A percentile compares a stretch with the other conserved stretches of the same genome.
Evolutionary conservation across 2,797 vertebrate genomes (phyloP).

Genomic region (Acanthiza pusilla): DNA sequence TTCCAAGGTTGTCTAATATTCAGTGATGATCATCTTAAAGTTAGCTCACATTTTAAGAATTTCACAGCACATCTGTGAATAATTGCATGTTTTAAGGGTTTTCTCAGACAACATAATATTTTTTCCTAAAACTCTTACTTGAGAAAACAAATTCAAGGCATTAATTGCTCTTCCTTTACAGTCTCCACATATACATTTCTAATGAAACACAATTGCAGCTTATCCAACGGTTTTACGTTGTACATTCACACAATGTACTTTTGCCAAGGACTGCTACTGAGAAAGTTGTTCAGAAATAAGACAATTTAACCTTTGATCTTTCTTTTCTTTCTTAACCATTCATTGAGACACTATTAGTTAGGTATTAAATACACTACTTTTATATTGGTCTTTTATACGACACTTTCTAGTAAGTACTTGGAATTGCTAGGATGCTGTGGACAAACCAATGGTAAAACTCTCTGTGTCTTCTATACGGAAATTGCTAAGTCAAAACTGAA

Average conservation of each 20-base stretch:
- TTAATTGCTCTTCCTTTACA: neutral
- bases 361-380: neutral
- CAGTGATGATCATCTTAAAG: neutral
- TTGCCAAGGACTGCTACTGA: neutral
- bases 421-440: neutral
- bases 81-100: neutral
- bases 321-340: neutral
- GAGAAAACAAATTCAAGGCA: neutral
- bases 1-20: slow-evolving; percentile 31
- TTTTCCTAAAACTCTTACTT: neutral
- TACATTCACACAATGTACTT: accelerated
- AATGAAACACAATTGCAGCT: neutral
- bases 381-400: neutral
- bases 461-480: neutral
- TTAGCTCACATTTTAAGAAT: slow-evolving; percentile 17
- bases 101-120: neutral
- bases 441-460: neutral
- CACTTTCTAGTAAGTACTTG: neutral
- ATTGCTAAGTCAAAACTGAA: neutral
- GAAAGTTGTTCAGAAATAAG: neutral
- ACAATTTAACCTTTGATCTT: neutral
- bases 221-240: neutral
- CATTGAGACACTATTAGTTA: neutral
- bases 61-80: slow-evolving; percentile 15
- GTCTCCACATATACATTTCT: neutral